phyloP scores from a whole-genome alignment of 2,888 invertebrate genomes.

The Catonia carolina region DNA sequence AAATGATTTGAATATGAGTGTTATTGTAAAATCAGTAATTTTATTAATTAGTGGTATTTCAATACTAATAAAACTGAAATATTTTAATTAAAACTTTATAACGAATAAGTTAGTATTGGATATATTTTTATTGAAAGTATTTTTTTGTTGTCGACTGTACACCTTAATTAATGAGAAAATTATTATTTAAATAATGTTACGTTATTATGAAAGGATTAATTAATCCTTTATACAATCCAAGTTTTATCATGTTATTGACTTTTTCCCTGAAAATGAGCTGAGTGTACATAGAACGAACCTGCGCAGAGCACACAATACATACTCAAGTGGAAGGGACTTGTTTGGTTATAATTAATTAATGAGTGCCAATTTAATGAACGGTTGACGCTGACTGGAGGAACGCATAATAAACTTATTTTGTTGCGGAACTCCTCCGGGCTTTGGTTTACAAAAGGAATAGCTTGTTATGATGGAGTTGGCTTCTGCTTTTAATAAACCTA shows the following conservation, averaged over 20 bases:
- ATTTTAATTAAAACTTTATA: too few relatives aligned
- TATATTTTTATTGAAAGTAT: too few relatives aligned
- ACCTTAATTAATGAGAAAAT: too few relatives aligned
- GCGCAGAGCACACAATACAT: constrained; percentile 2
- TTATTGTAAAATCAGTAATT: too few relatives aligned
- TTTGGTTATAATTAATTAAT: constrained; percentile 18
- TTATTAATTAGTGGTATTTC: too few relatives aligned
- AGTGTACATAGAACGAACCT: too few relatives aligned
- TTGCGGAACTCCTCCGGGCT: background rate
- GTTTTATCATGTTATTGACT: constrained; percentile 7
- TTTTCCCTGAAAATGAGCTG: constrained; percentile 9
- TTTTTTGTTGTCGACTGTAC: too few relatives aligned
- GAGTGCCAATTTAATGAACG: constrained; percentile 15
- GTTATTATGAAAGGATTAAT: background rate
- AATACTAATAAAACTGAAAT: too few relatives aligned
- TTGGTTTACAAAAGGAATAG: constrained; percentile 5
- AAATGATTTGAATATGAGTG: too few relatives aligned
- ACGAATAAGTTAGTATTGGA: too few relatives aligned
- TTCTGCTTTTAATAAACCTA: background rate
- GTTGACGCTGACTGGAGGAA: constrained; percentile 5
- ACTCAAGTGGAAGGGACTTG: background rate
- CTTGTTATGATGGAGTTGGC: background rate
- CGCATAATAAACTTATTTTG: background rate
- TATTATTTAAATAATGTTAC: too few relatives aligned
- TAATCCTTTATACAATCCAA: background rate